Conservation (phyloP, 30 jellyfish, hydroid and myxozoan genomes). For the Chironex yamaguchii region DNA sequence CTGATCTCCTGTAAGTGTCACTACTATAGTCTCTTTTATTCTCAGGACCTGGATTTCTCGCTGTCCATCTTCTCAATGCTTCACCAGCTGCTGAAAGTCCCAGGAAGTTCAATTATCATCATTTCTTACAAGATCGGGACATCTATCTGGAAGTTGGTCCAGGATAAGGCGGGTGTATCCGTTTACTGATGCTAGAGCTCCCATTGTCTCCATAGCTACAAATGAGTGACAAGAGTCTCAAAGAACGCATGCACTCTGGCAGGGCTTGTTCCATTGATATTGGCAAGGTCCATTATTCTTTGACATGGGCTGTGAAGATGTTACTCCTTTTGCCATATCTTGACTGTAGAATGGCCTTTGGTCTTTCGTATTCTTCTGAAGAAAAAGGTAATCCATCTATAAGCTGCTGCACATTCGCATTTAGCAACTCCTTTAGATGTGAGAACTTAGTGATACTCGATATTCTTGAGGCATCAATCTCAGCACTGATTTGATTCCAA, state of each 20-base stretch:
- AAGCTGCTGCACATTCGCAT: no score
- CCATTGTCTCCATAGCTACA: slow-evolving; percentile 75
- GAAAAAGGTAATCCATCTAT: slow-evolving; percentile 40
- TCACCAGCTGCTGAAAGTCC: slow-evolving; percentile 62
- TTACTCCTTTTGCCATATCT: slow-evolving; percentile 74
- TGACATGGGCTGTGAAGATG: slow-evolving; percentile 67
- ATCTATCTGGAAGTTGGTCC: slow-evolving; percentile 70
- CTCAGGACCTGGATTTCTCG: no score
- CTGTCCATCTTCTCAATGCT: slow-evolving; percentile 78
- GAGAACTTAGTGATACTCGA: no score
- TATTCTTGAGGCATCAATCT: no score
- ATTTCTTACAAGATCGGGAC: slow-evolving; percentile 71
- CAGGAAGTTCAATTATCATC: slow-evolving; percentile 77
- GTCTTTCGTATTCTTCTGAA: slow-evolving; percentile 76
- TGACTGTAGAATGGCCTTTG: slow-evolving; percentile 63
- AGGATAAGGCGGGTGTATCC: slow-evolving; percentile 62
- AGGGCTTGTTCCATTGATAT: slow-evolving; percentile 52
- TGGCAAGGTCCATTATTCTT: slow-evolving; percentile 57
- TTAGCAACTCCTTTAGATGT: no score
- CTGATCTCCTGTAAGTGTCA: no score
- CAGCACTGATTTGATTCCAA: no score
- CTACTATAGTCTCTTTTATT: no score
- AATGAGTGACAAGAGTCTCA: slow-evolving; percentile 72
- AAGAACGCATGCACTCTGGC: slow-evolving; percentile 60
- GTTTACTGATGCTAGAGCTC: slow-evolving; percentile 58